phyloP scores from a whole-genome alignment of 2,888 invertebrate genomes.

The Alcis repandata region DNA sequence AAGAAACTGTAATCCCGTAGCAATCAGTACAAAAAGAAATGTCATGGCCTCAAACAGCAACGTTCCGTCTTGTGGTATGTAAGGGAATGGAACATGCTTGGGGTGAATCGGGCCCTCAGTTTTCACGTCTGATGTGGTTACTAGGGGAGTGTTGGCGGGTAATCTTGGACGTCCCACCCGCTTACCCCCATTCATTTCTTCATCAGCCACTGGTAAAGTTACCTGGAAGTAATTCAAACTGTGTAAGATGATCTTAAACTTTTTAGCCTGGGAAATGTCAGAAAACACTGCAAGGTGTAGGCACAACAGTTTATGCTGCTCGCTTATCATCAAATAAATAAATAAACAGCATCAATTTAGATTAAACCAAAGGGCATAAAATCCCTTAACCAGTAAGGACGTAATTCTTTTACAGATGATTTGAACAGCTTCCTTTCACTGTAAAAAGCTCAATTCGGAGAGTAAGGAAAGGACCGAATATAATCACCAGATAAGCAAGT shows the following conservation, averaged over 20 bases:
- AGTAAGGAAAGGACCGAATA: background rate
- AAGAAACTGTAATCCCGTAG: conserved; percentile 95
- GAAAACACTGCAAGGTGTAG: too few species aligned
- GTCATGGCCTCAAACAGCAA: conserved; percentile 95
- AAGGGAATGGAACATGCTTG: conserved; percentile 93
- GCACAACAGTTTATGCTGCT: too few species aligned
- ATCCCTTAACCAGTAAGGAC: background rate
- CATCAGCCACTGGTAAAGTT: conserved; percentile 62
- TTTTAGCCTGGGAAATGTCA: background rate
- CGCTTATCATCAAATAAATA: too few species aligned
- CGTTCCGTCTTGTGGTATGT: conserved; percentile 92
- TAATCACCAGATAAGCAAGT: background rate
- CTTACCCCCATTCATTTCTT: conserved; percentile 72
- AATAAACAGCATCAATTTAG: too few species aligned
- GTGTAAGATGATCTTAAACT: background rate
- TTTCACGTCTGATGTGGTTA: conserved; percentile 59
- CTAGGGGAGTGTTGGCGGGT: conserved; percentile 54
- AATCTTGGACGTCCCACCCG: conserved; percentile 62
- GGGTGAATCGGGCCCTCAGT: conserved; percentile 86
- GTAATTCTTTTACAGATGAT: background rate
- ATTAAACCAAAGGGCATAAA: too few species aligned
- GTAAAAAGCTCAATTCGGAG: background rate
- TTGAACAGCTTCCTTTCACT: background rate
- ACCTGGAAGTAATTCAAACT: conserved; percentile 54
- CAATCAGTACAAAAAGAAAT: conserved; percentile 92